Base-by-base conservation (phyloP, 2,113 vertebrate genomes). In the Apaloderma vittatum region DNA sequence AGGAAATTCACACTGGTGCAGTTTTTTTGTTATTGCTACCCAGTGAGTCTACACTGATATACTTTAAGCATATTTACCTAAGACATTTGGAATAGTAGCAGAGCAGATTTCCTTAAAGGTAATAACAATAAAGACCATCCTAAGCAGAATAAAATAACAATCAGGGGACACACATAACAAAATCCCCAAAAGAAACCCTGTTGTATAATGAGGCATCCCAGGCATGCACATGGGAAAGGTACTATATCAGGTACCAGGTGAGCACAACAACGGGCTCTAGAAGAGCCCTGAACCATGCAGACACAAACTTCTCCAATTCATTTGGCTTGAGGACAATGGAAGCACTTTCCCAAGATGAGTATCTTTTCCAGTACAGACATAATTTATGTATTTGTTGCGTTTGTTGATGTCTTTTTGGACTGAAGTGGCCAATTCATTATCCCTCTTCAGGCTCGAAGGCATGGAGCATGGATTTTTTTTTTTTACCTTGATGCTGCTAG, bases 201-300 rank as follows among this genome's bases (percentile, higher is more conserved):
- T 40, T 40, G 40, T 40, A 11, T 40, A 40, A 40, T 40, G 40
- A 40, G 40, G 40, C 40, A 40, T 40, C 40, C 40, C 40, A 40
- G 40, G 40, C 40, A 40, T 40, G 40, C 12, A 40, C 40, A 40
- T 40, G 10, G 12, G 40, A 40, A 40, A 40, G 12, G 40, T 40
- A 40, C 45, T 18, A 7, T 12, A 58, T 0, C 0, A 52, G 9
- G 8, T 49, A 22, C 11, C 0, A 40, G 40, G 0, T n/a, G 20
- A 88, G 11, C 21, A 30, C 8, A 46, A 36, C 8, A 23, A 49
- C n/a, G 32, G 29, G 0, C 3, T 72, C 6, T 27, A 5, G 10
- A 46, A 76, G 29, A 15, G 18, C 15, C 71, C 52, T 49, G 4
- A 86, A 16, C 13, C 22, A 2, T 2, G 3, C 55, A 14, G 20